Conservation (phyloP, 2,888 invertebrate genomes). For the Meliscaeva auricollis region DNA sequence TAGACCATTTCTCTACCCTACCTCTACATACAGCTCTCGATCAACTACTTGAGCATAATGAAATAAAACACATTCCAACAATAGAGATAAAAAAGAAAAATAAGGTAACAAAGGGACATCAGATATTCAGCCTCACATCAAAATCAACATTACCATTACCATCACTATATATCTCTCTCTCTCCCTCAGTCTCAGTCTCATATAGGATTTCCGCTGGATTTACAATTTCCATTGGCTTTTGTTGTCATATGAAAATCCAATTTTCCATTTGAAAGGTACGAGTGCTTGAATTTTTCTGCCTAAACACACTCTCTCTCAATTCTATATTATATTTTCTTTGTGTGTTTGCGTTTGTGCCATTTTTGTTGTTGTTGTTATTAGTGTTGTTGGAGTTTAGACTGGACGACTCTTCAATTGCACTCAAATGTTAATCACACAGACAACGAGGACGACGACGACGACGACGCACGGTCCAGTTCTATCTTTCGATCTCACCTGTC, state of each 20-base stretch:
- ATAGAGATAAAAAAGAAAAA: slow-evolving; percentile 17
- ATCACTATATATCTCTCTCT: background rate
- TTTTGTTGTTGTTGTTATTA: background rate
- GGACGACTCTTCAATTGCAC: slow-evolving; percentile 58
- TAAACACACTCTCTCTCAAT: slow-evolving; percentile 49
- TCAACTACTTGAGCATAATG: slow-evolving; percentile 32
- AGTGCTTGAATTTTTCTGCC: slow-evolving; percentile 66
- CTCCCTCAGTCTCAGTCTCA: background rate
- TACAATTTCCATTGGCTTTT: slow-evolving; percentile 49
- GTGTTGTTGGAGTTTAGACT: slow-evolving; percentile 4
- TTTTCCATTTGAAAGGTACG: slow-evolving; percentile 72
- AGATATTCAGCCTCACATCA: slow-evolving; percentile 3
- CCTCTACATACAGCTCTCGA: background rate
- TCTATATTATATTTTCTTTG: no score
- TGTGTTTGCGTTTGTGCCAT: no score
- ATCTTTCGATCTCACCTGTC: slow-evolving; percentile 54
- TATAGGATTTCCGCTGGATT: slow-evolving; percentile 27
- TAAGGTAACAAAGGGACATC: slow-evolving; percentile 9
- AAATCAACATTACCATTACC: slow-evolving; percentile 1
- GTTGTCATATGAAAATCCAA: slow-evolving; percentile 69
- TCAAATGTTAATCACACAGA: slow-evolving; percentile 68
- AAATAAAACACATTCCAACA: slow-evolving; percentile 29
- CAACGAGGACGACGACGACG: background rate
- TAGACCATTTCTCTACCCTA: background rate
- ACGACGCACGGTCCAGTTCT: background rate